Evolutionary conservation across 1,140 invertebrate genomes (phyloP).

Genomic region (Magallana gigas): DNA sequence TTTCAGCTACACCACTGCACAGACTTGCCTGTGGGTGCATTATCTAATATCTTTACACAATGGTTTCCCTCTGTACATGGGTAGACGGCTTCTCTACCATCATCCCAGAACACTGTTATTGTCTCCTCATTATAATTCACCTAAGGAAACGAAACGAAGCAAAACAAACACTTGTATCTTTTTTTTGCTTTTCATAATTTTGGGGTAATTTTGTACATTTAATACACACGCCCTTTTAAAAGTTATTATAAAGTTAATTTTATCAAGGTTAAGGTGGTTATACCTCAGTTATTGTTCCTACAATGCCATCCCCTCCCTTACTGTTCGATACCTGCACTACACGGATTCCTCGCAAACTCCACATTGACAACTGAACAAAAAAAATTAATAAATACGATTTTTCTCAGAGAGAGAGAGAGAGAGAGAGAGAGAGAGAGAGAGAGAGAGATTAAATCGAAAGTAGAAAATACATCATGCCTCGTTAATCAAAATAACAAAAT

Average conservation of each 20-base stretch:
- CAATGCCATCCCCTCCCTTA: neutral
- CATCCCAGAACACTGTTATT: neutral
- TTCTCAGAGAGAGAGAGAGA: too few species aligned
- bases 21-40: neutral
- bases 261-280: neutral
- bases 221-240: neutral
- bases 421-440: too few species aligned
- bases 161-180: neutral
- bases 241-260: neutral
- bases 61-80: neutral
- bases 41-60: neutral
- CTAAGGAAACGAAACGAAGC: neutral
- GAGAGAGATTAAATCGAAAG: too few species aligned
- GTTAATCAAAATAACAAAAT: too few species aligned
- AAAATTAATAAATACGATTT: neutral
- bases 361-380: neutral
- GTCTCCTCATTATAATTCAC: constrained; percentile 11
- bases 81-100: neutral
- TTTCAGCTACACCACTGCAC: neutral
- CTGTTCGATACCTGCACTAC: neutral
- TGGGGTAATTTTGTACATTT: neutral
- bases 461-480: too few species aligned
- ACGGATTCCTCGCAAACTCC: neutral
- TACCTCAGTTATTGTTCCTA: constrained; percentile 22
- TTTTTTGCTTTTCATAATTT: too few species aligned